phyloP scores from a whole-genome alignment of 2,888 invertebrate genomes.

The Globia sparganii region DNA sequence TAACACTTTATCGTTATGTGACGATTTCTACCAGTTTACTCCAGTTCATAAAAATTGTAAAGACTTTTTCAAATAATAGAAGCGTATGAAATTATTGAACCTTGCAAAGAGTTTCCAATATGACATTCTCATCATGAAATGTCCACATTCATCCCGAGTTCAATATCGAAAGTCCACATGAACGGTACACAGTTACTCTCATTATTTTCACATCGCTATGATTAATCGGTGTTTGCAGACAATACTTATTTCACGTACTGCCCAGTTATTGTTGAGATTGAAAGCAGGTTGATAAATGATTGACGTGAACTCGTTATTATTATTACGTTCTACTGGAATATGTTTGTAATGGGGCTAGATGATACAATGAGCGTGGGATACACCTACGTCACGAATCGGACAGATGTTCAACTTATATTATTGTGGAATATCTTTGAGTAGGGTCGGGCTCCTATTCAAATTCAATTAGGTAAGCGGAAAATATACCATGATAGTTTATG shows the following conservation, averaged over 20 bases:
- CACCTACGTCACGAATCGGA: conserved; percentile 11
- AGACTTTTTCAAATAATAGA: background rate
- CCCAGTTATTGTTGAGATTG: conserved; percentile 27
- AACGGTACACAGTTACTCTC: conserved; percentile 19
- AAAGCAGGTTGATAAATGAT: conserved; percentile 38
- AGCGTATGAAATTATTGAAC: conserved; percentile 2
- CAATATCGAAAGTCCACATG: conserved; percentile 47
- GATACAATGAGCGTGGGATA: conserved; percentile 26
- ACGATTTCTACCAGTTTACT: too few relatives aligned
- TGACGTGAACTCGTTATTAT: conserved; percentile 34
- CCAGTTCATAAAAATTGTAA: background rate
- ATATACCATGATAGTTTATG: background rate
- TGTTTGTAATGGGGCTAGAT: conserved; percentile 14
- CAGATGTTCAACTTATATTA: background rate
- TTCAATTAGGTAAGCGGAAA: background rate
- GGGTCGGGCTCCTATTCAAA: background rate
- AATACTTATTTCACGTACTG: conserved; percentile 41
- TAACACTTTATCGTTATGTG: too few relatives aligned
- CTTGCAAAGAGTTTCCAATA: conserved; percentile 25
- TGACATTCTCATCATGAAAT: conserved; percentile 14
- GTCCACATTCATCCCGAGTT: conserved; percentile 33
- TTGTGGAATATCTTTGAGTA: background rate
- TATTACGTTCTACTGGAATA: conserved; percentile 37
- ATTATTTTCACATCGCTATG: conserved; percentile 45
- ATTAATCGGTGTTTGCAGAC: conserved; percentile 47